Percentiles rank a stretch among this genome's conserved stretches.
Evolutionary conservation across 2,113 vertebrate species (phyloP).

Genomic region (Halcyon senegalensis): DNA sequence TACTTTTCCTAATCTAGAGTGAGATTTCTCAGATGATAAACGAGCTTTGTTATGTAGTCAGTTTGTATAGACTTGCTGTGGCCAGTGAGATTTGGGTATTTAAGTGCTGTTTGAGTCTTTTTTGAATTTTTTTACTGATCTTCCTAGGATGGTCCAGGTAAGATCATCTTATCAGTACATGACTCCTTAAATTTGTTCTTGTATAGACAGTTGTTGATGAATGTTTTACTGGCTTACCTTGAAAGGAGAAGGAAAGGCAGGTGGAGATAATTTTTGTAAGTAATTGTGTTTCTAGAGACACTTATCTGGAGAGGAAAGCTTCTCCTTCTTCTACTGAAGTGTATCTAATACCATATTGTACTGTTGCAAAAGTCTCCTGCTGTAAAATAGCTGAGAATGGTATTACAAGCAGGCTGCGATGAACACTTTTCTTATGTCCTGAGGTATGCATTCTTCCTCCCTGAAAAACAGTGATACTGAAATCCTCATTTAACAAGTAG

Average conservation of each 20-base stretch:
- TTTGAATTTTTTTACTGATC: neutral
- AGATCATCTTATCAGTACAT: neutral
- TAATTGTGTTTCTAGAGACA: neutral
- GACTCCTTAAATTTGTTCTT: neutral
- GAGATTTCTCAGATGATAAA: neutral
- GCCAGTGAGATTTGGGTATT: neutral
- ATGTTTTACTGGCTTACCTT: neutral
- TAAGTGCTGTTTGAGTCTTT: neutral
- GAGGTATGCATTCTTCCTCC: neutral
- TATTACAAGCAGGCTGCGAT: neutral
- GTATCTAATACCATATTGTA: neutral
- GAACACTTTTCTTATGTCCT: neutral
- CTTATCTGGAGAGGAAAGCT: neutral
- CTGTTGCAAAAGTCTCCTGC: neutral
- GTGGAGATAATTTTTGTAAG: neutral
- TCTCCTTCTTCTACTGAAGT: neutral
- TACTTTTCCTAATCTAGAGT: neutral
- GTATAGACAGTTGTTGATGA: neutral
- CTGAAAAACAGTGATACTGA: neutral
- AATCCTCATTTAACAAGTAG: neutral
- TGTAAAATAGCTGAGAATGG: neutral
- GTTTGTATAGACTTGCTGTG: neutral
- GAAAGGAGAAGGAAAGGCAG: neutral
- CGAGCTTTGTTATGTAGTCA: fast-evolving
- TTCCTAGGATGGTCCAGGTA: neutral